phyloP scores from a whole-genome alignment of 2,888 invertebrate genomes.

The Lasioglossum malachurum region DNA sequence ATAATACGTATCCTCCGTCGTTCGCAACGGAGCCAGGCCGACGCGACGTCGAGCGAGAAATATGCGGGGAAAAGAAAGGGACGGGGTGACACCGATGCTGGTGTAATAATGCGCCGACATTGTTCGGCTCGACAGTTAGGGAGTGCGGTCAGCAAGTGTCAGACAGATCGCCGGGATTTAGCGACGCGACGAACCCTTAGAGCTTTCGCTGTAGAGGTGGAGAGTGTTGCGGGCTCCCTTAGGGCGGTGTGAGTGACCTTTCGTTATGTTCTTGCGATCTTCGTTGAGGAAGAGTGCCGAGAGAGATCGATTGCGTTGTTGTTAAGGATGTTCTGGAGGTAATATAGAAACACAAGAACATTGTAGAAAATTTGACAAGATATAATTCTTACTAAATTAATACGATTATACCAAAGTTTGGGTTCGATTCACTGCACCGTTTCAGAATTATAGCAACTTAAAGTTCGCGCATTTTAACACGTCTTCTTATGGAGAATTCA shows the following conservation, averaged over 20 bases:
- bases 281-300: not conserved
- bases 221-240: not conserved
- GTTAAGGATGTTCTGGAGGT: too few species aligned
- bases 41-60: constrained; percentile 54
- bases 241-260: not conserved
- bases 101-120: constrained; percentile 75
- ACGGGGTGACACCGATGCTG: constrained; percentile 57
- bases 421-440: too few species aligned
- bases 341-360: too few species aligned
- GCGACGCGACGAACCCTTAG: constrained; percentile 20
- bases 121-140: constrained; percentile 76
- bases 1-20: constrained; percentile 68
- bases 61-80: constrained; percentile 55
- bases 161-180: constrained; percentile 62
- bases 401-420: too few species aligned
- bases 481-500: too few species aligned
- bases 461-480: too few species aligned
- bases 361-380: too few species aligned
- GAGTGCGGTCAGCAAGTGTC: constrained; percentile 68
- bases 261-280: not conserved
- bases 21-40: constrained; percentile 33
- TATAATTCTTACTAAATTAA: too few species aligned
- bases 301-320: not conserved
- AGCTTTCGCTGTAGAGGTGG: not conserved
- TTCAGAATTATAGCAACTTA: too few species aligned